Conservation (phyloP, 2,113 vertebrate species). For the Chaetura pelagica region DNA sequence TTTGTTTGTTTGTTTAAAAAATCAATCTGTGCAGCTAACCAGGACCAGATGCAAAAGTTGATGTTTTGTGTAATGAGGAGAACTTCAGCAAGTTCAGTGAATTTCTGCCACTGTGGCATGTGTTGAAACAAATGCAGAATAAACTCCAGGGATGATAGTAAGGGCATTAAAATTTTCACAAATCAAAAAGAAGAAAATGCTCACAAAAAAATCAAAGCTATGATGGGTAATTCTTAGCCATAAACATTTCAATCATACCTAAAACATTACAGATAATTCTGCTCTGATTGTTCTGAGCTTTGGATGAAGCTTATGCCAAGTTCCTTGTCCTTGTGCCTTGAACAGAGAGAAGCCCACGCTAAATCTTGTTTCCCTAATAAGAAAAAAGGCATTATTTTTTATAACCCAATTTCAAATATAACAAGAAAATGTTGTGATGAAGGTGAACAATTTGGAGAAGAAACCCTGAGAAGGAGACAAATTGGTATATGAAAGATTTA, state of each 20-base stretch:
- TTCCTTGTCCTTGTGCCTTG: background rate
- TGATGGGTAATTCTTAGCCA: background rate
- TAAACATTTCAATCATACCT: background rate
- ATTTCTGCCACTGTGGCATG: background rate
- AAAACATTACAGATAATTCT: background rate
- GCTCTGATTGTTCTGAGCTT: background rate
- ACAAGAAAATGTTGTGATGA: background rate
- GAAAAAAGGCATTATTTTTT: background rate
- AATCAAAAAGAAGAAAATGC: background rate
- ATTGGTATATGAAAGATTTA: background rate
- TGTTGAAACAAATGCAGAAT: background rate
- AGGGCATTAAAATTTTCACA: background rate
- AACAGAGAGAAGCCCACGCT: background rate
- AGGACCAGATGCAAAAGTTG: background rate
- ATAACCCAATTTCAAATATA: background rate
- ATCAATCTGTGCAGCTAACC: background rate
- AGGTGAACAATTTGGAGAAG: background rate
- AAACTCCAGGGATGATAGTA: background rate
- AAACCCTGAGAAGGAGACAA: background rate
- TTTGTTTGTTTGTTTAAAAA: constrained; percentile 1
- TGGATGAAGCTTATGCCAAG: background rate
- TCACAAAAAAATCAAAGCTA: background rate
- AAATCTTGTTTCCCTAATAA: background rate
- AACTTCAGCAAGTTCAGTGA: background rate
- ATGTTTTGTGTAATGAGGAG: background rate